These are phyloP conservation scores for Colletes gigas DNA, from an alignment of 1,140 invertebrate genomes.

Conservation along the genomic window DNA sequence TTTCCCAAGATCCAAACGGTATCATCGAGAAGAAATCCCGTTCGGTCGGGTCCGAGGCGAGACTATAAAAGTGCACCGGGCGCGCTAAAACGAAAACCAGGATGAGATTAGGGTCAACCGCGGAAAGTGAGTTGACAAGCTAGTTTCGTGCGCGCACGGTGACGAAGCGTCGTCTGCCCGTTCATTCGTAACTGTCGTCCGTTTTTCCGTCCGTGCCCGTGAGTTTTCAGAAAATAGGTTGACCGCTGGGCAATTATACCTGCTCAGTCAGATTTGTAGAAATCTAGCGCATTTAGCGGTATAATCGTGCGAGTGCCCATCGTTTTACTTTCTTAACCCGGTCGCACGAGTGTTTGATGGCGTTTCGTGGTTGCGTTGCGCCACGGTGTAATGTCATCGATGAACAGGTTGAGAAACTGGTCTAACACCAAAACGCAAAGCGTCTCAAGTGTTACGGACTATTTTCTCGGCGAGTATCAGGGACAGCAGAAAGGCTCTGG, in stretches of 20 bases:
- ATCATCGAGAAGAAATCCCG: constrained; percentile 43
- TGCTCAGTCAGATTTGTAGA: constrained; percentile 13
- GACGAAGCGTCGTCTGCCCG: background rate
- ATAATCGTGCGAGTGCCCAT: constrained; percentile 23
- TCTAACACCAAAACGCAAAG: background rate
- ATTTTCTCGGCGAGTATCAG: too few relatives aligned
- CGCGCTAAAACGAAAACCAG: constrained; percentile 55
- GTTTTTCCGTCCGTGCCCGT: background rate
- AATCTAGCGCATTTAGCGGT: constrained; percentile 50
- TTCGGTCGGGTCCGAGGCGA: background rate
- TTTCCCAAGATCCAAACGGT: constrained; percentile 39
- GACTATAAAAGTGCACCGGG: constrained; percentile 56
- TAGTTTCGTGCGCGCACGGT: constrained; percentile 31
- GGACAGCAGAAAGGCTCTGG: too few relatives aligned
- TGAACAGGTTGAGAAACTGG: background rate
- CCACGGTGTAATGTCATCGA: background rate
- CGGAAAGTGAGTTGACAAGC: constrained; percentile 70
- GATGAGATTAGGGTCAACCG: constrained; percentile 64
- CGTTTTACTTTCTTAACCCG: constrained; percentile 25
- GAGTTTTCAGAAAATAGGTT: background rate
- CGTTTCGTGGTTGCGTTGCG: constrained; percentile 12
- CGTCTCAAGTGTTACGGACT: too few relatives aligned
- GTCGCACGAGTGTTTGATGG: constrained; percentile 18
- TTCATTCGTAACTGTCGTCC: background rate
- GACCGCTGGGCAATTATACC: constrained; percentile 17